Percentiles rank a stretch among this genome's conserved stretches.
Evolutionary conservation across 2,797 vertebrate genomes (phyloP).

Genomic region (Uromys caudimaculatus): DNA sequence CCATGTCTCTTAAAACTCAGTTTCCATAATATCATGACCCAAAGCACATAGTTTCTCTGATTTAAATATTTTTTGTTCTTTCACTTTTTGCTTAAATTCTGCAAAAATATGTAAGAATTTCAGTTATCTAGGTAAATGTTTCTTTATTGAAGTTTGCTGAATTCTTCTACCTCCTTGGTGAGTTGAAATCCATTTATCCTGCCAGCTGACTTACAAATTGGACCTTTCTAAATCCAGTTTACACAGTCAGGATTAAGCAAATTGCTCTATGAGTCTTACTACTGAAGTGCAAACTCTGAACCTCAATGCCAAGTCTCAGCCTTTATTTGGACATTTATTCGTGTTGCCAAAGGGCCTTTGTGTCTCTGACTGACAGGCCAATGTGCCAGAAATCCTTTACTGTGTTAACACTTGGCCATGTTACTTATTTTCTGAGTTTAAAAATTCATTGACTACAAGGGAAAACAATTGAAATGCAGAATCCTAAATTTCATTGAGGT

Average conservation of each 20-base stretch:
- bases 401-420: constrained; percentile 37
- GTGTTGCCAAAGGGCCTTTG: constrained; percentile 31
- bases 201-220: constrained; percentile 74
- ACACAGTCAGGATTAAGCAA: constrained; percentile 75
- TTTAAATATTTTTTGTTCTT: neutral
- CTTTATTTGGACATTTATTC: constrained; percentile 64
- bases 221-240: constrained; percentile 73
- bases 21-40: neutral
- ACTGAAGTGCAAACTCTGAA: constrained; percentile 57
- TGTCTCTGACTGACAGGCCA: constrained; percentile 48
- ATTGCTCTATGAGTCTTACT: constrained; percentile 59
- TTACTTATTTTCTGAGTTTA: constrained; percentile 47
- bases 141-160: neutral
- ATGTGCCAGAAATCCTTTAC: constrained; percentile 51
- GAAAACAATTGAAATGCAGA: neutral
- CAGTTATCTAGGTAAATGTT: neutral
- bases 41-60: neutral
- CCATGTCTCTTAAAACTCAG: neutral
- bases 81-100: neutral
- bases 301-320: constrained; percentile 31
- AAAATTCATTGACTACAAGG: neutral
- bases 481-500: neutral
- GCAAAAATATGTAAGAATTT: neutral
- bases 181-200: constrained; percentile 66
- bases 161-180: constrained; percentile 7